These are phyloP conservation scores for Zootermopsis nevadensis DNA, from an alignment of 2,888 invertebrate genomes.

Conservation along the genomic window DNA sequence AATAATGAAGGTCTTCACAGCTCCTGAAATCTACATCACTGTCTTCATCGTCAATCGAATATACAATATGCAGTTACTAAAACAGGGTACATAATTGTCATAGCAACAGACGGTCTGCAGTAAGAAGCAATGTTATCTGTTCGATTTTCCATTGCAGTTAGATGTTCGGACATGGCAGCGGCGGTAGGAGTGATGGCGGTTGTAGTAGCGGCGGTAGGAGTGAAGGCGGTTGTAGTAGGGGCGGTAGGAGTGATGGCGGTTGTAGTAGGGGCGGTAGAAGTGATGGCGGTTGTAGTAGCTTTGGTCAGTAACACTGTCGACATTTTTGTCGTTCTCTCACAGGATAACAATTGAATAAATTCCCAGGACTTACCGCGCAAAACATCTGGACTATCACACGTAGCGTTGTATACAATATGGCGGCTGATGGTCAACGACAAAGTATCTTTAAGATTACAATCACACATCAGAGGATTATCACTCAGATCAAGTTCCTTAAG, in stretches of 20 bases:
- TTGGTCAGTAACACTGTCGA: neutral
- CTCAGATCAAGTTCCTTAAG: neutral
- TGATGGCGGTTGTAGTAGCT: neutral
- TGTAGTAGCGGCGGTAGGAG: neutral
- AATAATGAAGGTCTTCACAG: too few species aligned
- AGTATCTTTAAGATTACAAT: conserved; percentile 19
- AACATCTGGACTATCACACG: neutral
- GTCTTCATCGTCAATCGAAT: too few species aligned
- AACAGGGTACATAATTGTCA: too few species aligned
- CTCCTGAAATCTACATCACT: too few species aligned
- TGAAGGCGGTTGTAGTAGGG: neutral
- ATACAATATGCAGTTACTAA: too few species aligned
- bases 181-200: too few species aligned
- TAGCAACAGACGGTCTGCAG: too few species aligned
- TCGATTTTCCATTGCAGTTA: too few species aligned
- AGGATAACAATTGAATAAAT: neutral
- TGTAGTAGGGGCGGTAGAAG: neutral
- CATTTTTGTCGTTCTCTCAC: neutral
- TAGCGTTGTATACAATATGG: neutral
- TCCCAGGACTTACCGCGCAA: neutral
- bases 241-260: neutral
- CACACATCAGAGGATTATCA: conserved; percentile 9
- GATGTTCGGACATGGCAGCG: too few species aligned
- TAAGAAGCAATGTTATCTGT: too few species aligned
- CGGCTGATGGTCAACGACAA: neutral